Percentiles rank a stretch among this genome's conserved stretches.
Evolutionary conservation across 1,140 invertebrate species (phyloP).

Genomic region (Brachionus koreanus): DNA sequence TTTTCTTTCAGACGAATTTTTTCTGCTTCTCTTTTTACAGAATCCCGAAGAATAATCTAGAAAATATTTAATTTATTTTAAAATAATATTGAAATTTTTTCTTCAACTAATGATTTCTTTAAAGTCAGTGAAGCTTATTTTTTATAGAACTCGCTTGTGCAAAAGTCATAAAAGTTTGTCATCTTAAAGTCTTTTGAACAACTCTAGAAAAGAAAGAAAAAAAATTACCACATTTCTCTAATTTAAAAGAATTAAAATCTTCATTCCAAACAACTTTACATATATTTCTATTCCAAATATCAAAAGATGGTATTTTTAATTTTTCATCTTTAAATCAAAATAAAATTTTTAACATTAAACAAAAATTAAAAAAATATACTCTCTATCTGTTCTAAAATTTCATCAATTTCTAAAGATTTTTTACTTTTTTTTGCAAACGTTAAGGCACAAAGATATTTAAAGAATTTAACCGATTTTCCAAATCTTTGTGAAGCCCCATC

Average conservation of each 20-base stretch:
- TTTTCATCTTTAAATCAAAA: neutral
- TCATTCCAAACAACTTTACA: neutral
- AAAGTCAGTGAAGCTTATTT: neutral
- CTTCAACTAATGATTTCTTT: neutral
- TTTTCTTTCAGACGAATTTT: no score
- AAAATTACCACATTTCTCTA: neutral
- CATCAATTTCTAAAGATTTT: neutral
- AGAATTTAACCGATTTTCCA: neutral
- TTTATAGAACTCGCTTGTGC: no score
- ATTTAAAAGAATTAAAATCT: neutral
- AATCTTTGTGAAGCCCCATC: neutral
- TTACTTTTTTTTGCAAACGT: neutral
- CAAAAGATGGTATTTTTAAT: neutral
- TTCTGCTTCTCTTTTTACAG: no score
- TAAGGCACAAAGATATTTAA: slow-evolving; percentile 2
- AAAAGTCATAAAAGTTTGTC: no score
- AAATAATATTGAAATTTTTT: no score
- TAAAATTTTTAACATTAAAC: neutral
- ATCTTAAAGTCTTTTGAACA: no score
- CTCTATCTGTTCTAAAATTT: neutral
- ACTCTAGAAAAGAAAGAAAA: neutral
- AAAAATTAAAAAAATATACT: neutral
- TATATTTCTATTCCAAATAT: neutral
- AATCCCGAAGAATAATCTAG: no score
- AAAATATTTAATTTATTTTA: no score